phyloP scores from a whole-genome alignment of 2,888 invertebrate species.

The Drosophila longiperda region DNA sequence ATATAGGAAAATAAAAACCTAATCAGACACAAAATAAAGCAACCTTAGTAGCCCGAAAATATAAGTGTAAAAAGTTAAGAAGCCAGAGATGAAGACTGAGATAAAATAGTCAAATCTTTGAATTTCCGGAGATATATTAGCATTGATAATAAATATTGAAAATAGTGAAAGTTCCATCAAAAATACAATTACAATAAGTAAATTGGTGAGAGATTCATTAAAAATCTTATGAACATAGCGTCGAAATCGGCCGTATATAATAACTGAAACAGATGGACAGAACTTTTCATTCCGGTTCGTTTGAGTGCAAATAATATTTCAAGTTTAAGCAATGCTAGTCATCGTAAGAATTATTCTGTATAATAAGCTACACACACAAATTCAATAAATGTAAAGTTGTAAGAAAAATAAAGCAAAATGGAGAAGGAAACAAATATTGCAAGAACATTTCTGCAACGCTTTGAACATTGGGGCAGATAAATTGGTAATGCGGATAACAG shows the following conservation, averaged over 20 bases:
- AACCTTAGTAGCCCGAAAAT: too few relatives aligned
- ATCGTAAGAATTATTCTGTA: background rate
- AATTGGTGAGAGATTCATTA: background rate
- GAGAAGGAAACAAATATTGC: slow-evolving; percentile 11
- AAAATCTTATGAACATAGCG: background rate
- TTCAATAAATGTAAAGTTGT: slow-evolving; percentile 34
- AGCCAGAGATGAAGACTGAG: background rate
- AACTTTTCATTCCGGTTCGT: background rate
- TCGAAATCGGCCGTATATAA: background rate
- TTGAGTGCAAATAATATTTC: background rate
- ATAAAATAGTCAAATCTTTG: background rate
- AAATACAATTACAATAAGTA: background rate
- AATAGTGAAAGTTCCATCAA: background rate
- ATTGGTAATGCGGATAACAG: slow-evolving; percentile 55
- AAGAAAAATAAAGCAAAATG: slow-evolving; percentile 10
- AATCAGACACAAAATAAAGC: background rate
- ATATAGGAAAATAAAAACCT: background rate
- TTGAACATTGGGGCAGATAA: slow-evolving; percentile 46
- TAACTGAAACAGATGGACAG: background rate
- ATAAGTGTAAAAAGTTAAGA: background rate
- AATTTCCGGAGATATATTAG: background rate
- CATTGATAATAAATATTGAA: too few relatives aligned
- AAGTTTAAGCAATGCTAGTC: slow-evolving; percentile 7
- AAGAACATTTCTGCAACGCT: slow-evolving; percentile 24
- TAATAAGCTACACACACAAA: slow-evolving; percentile 21